Evolutionary conservation across 2,113 vertebrate genomes (phyloP), one percentile per base, ranked within the genome.

Genomic region (Thalassoma bifasciatum): DNA sequence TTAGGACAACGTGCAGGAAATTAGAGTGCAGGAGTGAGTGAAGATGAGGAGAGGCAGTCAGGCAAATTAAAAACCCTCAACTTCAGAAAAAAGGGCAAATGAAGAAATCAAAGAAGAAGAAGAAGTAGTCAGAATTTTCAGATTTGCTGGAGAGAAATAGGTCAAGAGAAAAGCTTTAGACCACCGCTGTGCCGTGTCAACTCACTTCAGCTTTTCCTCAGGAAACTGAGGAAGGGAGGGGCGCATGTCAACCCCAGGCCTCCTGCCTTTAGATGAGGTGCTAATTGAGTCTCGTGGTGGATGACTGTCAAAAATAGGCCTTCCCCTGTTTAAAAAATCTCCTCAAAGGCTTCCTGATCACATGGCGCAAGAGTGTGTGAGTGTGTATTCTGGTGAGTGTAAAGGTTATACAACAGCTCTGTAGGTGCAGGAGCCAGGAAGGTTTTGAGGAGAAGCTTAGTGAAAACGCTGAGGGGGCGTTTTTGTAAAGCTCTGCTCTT

Each of bases 171-270:
- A 71, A 51, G 53, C 61, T 66, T 30, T 2, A 26, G 46, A 75
- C 66, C 40, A 10, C 72, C 24, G 4, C 38, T 17, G 57, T 38
- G 68, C 53, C 23, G n/a, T 19, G 53, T 74, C 65, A 22, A 62
- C 74, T 66, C 66, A 59, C 75, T 77, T 57, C 49, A 70, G 78
- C 56, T 61, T 86, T 86, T 91, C 82, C 88, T 89, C 86, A 91
- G 89, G 90, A 93, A 92, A 72, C 75, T 21, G 49, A 13, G 75
- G 58, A 85, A 66, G 80, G 75, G 70, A 80, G 74, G 60, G 71
- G 58, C n/a, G 21, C 47, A 51, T 16, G 37, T 40, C 61, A 14
- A 77, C 77, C 88, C 60, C 26, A 30, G 36, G 3, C 68, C 73
- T 63, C 75, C 10, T 1, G 49, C 68, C 62, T 69, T 66, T 22